Conservation (phyloP, 2,888 invertebrate species). For the Drosophila falleni region DNA sequence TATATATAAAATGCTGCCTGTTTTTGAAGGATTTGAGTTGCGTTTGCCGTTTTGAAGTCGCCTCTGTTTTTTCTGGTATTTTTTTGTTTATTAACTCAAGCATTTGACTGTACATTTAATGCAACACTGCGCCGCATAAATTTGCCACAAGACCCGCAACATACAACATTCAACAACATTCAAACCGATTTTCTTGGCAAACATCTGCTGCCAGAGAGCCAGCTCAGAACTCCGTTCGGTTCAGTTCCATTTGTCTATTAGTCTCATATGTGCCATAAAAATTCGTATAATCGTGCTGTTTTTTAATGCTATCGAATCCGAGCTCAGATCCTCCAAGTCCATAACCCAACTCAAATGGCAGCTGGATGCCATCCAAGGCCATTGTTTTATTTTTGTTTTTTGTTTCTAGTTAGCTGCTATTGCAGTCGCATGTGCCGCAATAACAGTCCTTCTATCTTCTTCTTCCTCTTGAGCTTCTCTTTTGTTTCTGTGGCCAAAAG, state of each 20-base stretch:
- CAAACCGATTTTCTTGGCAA: conserved; percentile 52
- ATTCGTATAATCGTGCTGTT: conserved; percentile 70
- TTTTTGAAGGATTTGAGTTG: conserved; percentile 61
- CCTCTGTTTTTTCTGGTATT: conserved; percentile 6
- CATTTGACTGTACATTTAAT: conserved; percentile 79
- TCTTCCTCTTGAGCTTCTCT: not conserved
- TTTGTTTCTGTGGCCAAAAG: conserved; percentile 60
- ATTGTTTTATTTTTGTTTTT: conserved; percentile 74
- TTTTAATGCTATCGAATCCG: conserved; percentile 52
- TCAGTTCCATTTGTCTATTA: conserved; percentile 60
- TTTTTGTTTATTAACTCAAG: conserved; percentile 69
- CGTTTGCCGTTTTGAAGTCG: conserved; percentile 14
- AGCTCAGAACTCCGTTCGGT: not conserved
- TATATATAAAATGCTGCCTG: conserved; percentile 40
- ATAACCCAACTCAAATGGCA: conserved; percentile 54
- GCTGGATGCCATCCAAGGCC: conserved; percentile 77
- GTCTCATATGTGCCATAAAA: conserved; percentile 81
- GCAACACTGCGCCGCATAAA: conserved; percentile 81
- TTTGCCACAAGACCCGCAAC: conserved; percentile 46
- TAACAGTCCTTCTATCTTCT: conserved; percentile 20
- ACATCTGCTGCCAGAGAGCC: conserved; percentile 34
- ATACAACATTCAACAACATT: conserved; percentile 9
- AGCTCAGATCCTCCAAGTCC: conserved; percentile 7
- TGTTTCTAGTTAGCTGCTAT: conserved; percentile 70
- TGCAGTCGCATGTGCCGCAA: conserved; percentile 65